Evolutionary conservation across 2,888 invertebrate genomes (phyloP), one percentile per base, ranked within the genome.

Genomic region (Volucella inflata): DNA sequence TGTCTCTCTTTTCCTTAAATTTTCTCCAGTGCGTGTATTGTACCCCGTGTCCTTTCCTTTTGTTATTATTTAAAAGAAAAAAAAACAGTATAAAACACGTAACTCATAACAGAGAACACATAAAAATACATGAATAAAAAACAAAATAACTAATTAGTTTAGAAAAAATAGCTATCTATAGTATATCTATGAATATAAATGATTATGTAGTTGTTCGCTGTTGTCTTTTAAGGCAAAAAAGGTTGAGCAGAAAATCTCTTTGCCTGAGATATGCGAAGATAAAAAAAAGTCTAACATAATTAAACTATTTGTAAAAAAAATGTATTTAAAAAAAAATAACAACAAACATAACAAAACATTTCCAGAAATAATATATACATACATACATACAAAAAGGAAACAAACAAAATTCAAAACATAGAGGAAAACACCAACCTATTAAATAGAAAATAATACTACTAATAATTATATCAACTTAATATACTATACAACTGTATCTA

Each of bases 141-240:
- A 70, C 70, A 44, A 67, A 84, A 81, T 72, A 81, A 81, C 67
- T 77, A 76, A 72, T 71, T 81, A 85, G 81, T 76, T 72, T 81
- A 81, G 67, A 81, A 51, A 72, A 85, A 85, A 76, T 71, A 84
- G 53, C 78, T 83, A 82, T 77, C 80, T 65, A 71, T 81, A 81
- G 76, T 71, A 50, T 81, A 81, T 85, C 65, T 81, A 80, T 84
- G 76, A 81, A 70, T 71, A 84, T 65, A 67, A 72, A 77, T 55
- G 51, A 71, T 48, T 79, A 64, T 64, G 59, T 70, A 65, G 70
- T 71, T 85, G 76, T 67, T 48, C 48, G 75, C 64, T 84, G 72
- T 68, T 64, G 80, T 65, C 82, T 67, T 67, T 62, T 55, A 71
- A 51, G 70, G 46, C 64, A 71, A 65, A 60, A 76, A 38, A 75